Percentiles rank a stretch among this genome's conserved stretches.
Evolutionary conservation across 1,140 invertebrate genomes (phyloP).

Genomic region (Acyrthosiphon pisum): DNA sequence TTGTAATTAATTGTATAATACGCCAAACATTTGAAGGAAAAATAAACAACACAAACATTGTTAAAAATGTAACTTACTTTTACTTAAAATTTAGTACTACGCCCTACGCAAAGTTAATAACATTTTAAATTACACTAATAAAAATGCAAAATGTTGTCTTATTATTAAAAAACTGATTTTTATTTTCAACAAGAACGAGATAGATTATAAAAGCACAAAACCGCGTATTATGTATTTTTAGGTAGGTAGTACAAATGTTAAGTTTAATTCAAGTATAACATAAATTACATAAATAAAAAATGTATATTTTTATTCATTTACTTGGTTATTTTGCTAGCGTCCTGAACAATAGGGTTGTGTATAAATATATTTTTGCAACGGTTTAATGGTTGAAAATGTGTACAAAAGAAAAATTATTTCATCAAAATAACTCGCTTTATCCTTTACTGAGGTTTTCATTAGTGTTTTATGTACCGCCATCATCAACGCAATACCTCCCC

Average conservation of each 20-base stretch:
- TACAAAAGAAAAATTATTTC: constrained; percentile 53
- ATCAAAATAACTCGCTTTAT: constrained; percentile 54
- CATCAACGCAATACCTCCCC: constrained; percentile 5
- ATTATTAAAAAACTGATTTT: constrained; percentile 7
- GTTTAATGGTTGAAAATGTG: constrained; percentile 15
- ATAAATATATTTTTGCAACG: constrained; percentile 30
- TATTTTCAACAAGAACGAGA: neutral
- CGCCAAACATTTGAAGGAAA: neutral
- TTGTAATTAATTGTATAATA: no score
- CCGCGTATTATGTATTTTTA: neutral
- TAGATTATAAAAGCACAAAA: neutral
- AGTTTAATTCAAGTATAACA: constrained; percentile 1
- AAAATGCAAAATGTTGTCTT: neutral
- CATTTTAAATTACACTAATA: neutral
- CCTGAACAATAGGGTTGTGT: constrained; percentile 14
- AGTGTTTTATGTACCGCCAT: constrained; percentile 19
- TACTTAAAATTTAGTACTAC: neutral
- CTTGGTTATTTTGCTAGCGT: constrained; percentile 17
- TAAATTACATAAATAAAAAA: constrained; percentile 16
- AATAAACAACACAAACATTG: neutral
- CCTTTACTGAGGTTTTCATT: constrained; percentile 42
- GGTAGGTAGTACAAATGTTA: neutral
- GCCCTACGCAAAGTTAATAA: neutral
- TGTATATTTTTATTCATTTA: constrained; percentile 11
- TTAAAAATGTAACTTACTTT: neutral